phyloP scores from a whole-genome alignment of 2,888 invertebrate genomes.

The Yponomeuta sedellus region DNA sequence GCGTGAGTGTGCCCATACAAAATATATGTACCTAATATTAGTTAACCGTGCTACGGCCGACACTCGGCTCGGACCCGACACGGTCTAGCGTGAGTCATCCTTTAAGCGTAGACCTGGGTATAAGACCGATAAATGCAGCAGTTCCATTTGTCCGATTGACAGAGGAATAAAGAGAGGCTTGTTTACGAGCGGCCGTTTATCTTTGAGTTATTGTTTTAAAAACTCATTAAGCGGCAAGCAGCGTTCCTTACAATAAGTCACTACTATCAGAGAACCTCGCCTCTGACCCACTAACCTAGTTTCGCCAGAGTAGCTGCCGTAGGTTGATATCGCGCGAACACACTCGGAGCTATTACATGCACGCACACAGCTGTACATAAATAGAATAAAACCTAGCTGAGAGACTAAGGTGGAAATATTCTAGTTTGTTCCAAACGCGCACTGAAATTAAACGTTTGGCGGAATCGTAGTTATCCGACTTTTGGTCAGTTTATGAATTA shows the following conservation, averaged over 20 bases:
- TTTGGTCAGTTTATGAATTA: too few relatives aligned
- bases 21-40: too few relatives aligned
- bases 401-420: too few relatives aligned
- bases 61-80: too few relatives aligned
- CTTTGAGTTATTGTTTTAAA: neutral
- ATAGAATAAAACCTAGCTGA: neutral
- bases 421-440: too few relatives aligned
- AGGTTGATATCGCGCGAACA: conserved; percentile 14
- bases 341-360: conserved; percentile 2
- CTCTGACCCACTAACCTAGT: conserved; percentile 81
- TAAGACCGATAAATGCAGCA: neutral
- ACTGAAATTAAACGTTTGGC: too few relatives aligned
- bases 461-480: too few relatives aligned
- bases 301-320: conserved; percentile 57
- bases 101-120: too few relatives aligned
- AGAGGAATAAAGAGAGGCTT: neutral
- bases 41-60: too few relatives aligned
- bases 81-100: too few relatives aligned
- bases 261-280: conserved; percentile 68
- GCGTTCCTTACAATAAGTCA: conserved; percentile 12
- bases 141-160: neutral
- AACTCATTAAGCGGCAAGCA: conserved; percentile 2
- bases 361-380: neutral
- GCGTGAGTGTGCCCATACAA: too few relatives aligned
- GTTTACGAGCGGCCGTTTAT: neutral